Base-by-base conservation (phyloP, 2,888 invertebrate genomes). In the Euclidia mi region DNA sequence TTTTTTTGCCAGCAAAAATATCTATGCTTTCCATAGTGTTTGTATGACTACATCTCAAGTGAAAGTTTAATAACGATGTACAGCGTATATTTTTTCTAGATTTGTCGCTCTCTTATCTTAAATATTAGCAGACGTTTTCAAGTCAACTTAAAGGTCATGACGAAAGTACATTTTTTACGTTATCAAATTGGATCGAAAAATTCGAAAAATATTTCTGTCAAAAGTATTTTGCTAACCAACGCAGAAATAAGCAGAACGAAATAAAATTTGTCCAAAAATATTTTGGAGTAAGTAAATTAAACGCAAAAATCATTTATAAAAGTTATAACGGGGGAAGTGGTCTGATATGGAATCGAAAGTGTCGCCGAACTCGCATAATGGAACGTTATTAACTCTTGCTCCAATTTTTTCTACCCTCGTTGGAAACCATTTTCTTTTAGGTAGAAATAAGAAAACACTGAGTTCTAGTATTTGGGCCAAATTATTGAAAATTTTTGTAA, bases 341-440 rank as follows among this genome's bases (percentile, higher is more conserved):
- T 51, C 17, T 53, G 53, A 61, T 69, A 56, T 69, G 58, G 56
- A 61, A 73, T 65, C 42, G 62, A 70, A 71, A 63, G 71, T 65
- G 71, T 57, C 65, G 60, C 56, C 50, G 20, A 73, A 70, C 71
- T 73, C 63, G 50, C 63, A 73, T 71, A 65, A 71, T 65, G 66
- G 56, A 37, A 43, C 57, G 59, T 60, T 71, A 72, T 76, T 72
- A 51, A 61, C 57, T 71, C 55, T 53, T 50, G 68, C 59, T 56
- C 50, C 51, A 50, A 42, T 65, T 59, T 62, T 48, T 66, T 42
- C 47, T 45, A 56, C 47, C 50, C 49, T 56, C 28, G 38, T 53
- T 71, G 35, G 56, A 67, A 71, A 65, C 61, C 52, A 52, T 65
- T 58, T 72, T 41, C 34, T 59, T 46, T 64, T 68, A 37, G 51